These are phyloP conservation scores for Scaptomyza cyrtandrae DNA, from an alignment of 2,888 invertebrate genomes.

Conservation along the genomic window DNA sequence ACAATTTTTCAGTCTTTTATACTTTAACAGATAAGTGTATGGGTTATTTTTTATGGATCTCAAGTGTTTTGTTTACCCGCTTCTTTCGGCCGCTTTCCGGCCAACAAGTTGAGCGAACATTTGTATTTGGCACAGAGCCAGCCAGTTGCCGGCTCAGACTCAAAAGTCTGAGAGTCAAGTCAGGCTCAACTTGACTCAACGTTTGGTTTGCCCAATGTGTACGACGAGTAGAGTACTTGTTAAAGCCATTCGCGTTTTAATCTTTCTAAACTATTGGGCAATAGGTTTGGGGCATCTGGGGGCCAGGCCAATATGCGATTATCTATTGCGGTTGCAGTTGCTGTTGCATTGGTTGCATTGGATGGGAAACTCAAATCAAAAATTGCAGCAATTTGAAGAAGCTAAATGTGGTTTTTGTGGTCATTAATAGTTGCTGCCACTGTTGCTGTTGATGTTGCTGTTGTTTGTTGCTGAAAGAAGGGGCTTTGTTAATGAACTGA, in stretches of 20 bases:
- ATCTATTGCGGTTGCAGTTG: constrained; percentile 46
- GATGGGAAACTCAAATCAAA: constrained; percentile 52
- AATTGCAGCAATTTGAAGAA: constrained; percentile 63
- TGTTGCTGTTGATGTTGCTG: not conserved
- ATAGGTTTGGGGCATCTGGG: constrained; percentile 50
- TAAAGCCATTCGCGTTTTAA: constrained; percentile 66
- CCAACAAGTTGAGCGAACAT: constrained; percentile 58
- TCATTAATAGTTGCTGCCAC: constrained; percentile 17
- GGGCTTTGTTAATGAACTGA: constrained; percentile 43
- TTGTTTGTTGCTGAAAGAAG: constrained; percentile 17
- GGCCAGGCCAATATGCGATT: constrained; percentile 50
- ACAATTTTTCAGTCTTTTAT: not conserved
- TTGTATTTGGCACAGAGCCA: constrained; percentile 40
- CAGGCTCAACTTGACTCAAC: constrained; percentile 28
- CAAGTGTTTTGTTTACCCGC: constrained; percentile 14
- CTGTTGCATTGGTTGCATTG: constrained; percentile 8
- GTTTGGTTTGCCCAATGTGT: constrained; percentile 58
- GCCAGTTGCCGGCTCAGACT: constrained; percentile 10
- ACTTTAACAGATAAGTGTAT: constrained; percentile 12
- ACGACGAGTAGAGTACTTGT: constrained; percentile 22
- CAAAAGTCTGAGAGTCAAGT: constrained; percentile 7
- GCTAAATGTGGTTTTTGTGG: constrained; percentile 58
- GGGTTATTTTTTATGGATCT: constrained; percentile 9
- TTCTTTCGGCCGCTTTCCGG: constrained; percentile 57
- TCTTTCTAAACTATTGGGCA: constrained; percentile 77